These are phyloP conservation scores for Myzus persicae DNA, from an alignment of 1,140 invertebrate genomes.

Conservation along the genomic window DNA sequence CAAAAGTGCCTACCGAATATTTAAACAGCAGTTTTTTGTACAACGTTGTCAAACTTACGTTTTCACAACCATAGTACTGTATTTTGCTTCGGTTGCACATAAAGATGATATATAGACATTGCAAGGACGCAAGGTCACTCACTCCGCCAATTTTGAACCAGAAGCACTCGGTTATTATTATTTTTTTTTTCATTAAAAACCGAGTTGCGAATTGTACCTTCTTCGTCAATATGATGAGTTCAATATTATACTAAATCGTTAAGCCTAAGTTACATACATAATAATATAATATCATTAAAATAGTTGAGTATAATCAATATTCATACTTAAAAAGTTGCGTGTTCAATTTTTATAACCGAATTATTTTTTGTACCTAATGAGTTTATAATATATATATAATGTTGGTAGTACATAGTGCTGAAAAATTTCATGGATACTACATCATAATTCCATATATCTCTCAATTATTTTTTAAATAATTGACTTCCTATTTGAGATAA, in stretches of 20 bases:
- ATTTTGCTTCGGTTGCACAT: slow-evolving; percentile 5
- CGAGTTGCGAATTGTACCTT: background rate
- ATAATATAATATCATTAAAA: too few relatives aligned
- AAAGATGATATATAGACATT: background rate
- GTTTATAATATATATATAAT: too few relatives aligned
- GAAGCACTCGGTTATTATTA: background rate
- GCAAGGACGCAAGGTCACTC: background rate
- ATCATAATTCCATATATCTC: background rate
- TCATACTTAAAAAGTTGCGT: too few relatives aligned
- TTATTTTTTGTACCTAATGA: background rate
- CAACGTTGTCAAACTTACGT: background rate
- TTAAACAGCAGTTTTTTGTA: background rate
- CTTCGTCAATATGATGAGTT: background rate
- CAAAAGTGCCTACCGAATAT: background rate
- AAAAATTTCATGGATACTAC: background rate
- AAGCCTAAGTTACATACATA: too few relatives aligned
- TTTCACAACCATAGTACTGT: background rate
- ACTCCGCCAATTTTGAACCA: background rate
- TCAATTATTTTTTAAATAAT: background rate
- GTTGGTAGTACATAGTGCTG: background rate
- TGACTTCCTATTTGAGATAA: background rate
- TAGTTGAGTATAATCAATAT: too few relatives aligned
- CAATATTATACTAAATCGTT: background rate
- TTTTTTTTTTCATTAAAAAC: background rate
- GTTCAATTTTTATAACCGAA: background rate